Conservation (phyloP, 92 coral and sea anemone species). For the Pocillopora meandrina region DNA sequence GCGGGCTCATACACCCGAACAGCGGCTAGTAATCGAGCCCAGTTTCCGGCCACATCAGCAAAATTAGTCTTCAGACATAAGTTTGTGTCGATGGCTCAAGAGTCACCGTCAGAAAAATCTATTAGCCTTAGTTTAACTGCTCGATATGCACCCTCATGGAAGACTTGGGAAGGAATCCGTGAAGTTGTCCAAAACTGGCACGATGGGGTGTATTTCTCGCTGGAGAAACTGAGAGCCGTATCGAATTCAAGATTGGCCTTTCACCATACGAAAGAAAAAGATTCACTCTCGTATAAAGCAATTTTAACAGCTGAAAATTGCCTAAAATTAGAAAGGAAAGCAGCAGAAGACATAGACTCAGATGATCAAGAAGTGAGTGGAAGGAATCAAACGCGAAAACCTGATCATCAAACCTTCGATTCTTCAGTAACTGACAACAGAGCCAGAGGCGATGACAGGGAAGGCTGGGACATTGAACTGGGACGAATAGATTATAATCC, state of each 20-base stretch:
- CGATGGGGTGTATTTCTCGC: conserved; percentile 52
- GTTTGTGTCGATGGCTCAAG: neutral
- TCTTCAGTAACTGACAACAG: neutral
- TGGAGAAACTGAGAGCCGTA: conserved; percentile 21
- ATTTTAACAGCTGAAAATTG: neutral
- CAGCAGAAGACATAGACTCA: neutral
- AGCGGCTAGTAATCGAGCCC: no score
- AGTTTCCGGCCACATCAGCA: neutral
- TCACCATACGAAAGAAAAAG: neutral
- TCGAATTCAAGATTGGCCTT: neutral
- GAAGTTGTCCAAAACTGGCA: conserved; percentile 68
- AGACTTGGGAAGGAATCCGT: conserved; percentile 61
- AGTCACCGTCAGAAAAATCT: neutral
- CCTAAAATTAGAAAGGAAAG: neutral
- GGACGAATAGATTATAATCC: conserved; percentile 46
- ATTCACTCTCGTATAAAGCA: conserved; percentile 17
- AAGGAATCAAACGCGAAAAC: neutral
- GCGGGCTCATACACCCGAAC: no score
- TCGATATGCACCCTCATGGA: conserved; percentile 54
- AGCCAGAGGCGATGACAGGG: neutral
- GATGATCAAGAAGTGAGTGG: neutral
- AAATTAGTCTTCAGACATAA: neutral
- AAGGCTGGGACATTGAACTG: conserved; percentile 18
- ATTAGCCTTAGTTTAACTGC: conserved; percentile 52
- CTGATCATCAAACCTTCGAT: conserved; percentile 13